Conservation (phyloP, 2,888 invertebrate species). For the Ormia ochracea region DNA sequence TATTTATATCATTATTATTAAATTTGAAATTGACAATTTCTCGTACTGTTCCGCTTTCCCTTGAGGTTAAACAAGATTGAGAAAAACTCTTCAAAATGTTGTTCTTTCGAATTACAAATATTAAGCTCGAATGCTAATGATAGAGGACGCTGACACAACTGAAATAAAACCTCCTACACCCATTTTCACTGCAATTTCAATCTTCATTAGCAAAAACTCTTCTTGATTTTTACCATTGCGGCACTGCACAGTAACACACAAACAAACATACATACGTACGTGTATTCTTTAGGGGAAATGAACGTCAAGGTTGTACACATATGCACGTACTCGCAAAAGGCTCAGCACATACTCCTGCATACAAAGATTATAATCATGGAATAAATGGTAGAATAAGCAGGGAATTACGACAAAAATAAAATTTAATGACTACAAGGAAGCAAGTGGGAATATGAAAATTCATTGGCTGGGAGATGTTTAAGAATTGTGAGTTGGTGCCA, state of each 20-base stretch:
- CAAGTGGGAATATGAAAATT: no score
- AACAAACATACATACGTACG: no score
- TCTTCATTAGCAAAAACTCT: not conserved
- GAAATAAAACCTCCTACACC: not conserved
- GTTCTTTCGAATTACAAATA: no score
- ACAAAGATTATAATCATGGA: not conserved
- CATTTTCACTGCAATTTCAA: not conserved
- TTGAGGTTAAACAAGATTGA: no score
- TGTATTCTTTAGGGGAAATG: no score
- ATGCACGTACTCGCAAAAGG: not conserved
- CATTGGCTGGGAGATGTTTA: not conserved
- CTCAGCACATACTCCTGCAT: no score
- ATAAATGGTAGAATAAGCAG: not conserved
- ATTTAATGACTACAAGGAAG: no score
- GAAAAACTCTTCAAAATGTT: no score
- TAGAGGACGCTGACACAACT: not conserved
- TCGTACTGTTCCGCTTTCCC: no score
- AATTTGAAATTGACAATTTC: no score
- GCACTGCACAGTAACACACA: constrained; percentile 16
- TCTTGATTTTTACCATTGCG: not conserved
- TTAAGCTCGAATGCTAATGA: not conserved
- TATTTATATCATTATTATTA: no score
- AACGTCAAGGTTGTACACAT: constrained; percentile 30
- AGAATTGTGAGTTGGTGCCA: not conserved
- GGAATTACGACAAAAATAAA: not conserved